A percentile compares a stretch with the other conserved stretches of the same genome.
Evolutionary conservation across 2,113 vertebrate genomes (phyloP).

Genomic region (Eonycteris spelaea): DNA sequence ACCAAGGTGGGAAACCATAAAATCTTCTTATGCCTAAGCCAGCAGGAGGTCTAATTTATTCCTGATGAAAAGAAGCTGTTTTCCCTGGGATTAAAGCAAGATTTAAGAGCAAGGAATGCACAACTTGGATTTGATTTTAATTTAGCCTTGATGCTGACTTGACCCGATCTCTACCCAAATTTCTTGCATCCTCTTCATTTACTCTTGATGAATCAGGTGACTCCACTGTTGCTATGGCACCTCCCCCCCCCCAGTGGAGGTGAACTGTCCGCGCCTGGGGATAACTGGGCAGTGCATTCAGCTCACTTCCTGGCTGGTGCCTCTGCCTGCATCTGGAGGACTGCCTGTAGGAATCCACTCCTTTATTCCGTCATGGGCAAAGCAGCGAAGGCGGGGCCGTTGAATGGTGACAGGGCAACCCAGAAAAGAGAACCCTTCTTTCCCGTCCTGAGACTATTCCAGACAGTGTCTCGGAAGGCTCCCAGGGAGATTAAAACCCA

Average conservation of each 20-base stretch:
- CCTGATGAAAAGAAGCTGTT: neutral
- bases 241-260: neutral
- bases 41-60: neutral
- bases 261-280: fast-evolving
- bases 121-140: neutral
- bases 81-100: neutral
- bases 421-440: no score
- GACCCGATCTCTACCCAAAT: neutral
- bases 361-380: neutral
- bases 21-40: neutral
- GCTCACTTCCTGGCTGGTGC: neutral
- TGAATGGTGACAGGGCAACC: fast-evolving
- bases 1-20: no score
- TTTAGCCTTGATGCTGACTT: neutral
- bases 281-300: neutral
- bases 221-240: neutral
- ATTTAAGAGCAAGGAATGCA: neutral
- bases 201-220: neutral
- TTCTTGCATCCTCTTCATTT: neutral
- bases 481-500: neutral
- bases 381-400: fast-evolving
- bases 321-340: neutral
- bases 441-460: no score
- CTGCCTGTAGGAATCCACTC: neutral
- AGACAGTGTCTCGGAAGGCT: fast-evolving